phyloP scores from a whole-genome alignment of 2,113 vertebrate genomes.

The Actenoides hombroni region DNA sequence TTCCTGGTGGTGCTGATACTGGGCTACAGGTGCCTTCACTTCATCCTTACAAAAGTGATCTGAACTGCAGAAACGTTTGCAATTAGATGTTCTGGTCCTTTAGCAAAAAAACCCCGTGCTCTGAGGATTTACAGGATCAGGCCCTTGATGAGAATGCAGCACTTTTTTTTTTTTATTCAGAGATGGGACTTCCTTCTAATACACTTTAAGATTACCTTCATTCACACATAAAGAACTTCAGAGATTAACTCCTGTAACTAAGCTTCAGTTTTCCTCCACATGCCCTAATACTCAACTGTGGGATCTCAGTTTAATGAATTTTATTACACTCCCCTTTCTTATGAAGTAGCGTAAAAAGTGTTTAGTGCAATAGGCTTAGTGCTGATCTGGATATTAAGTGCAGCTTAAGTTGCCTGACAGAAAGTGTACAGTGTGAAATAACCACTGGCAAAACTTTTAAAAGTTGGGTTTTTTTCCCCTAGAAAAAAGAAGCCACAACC shows the following conservation, averaged over 20 bases:
- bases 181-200: background rate
- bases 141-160: background rate
- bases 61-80: background rate
- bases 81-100: background rate
- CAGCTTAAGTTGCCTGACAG: background rate
- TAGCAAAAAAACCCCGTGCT: background rate
- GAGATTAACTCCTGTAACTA: conserved; percentile 35
- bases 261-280: conserved; percentile 18
- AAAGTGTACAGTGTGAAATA: background rate
- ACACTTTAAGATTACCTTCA: background rate
- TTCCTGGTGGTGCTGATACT: background rate
- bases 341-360: background rate
- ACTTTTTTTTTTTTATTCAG: background rate
- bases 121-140: background rate
- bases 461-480: background rate
- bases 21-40: background rate
- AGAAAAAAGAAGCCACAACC: background rate
- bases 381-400: conserved; percentile 30
- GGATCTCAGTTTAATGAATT: conserved; percentile 36
- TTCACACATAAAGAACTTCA: conserved; percentile 33
- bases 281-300: background rate
- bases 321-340: conserved; percentile 19
- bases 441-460: background rate
- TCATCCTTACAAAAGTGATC: background rate
- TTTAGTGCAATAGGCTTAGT: conserved; percentile 34